These are phyloP conservation scores for Progne subis DNA, from an alignment of 2,113 vertebrate species.

Conservation along the genomic window DNA sequence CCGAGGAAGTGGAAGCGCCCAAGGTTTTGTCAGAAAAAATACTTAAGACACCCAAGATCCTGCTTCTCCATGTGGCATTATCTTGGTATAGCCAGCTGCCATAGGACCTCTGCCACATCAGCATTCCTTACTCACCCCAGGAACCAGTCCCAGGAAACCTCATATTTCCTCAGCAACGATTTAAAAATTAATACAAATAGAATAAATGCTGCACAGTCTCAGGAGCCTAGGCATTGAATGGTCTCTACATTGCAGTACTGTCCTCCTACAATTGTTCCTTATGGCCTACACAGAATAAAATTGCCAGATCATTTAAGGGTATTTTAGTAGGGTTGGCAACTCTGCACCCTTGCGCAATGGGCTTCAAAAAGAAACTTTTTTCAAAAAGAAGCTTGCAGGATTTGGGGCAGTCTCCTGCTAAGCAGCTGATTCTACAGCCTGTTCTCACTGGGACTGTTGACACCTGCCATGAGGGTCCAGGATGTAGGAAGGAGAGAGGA, in stretches of 20 bases:
- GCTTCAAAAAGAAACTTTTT: not conserved
- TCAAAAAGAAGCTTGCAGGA: not conserved
- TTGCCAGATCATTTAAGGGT: not conserved
- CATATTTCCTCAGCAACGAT: not conserved
- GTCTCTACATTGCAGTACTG: not conserved
- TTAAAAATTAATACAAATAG: not conserved
- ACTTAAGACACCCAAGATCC: not conserved
- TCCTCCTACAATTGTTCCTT: not conserved
- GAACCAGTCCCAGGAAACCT: not conserved
- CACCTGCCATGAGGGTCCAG: not conserved
- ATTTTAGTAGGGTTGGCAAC: not conserved
- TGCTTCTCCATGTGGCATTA: not conserved
- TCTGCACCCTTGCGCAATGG: not conserved
- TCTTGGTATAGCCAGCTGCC: not conserved
- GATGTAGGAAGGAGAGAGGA: not conserved
- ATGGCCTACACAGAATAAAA: not conserved
- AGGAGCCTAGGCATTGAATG: not conserved
- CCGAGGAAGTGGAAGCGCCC: not conserved
- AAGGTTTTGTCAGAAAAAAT: not conserved
- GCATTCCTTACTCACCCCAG: not conserved
- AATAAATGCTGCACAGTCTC: not conserved
- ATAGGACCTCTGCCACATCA: not conserved
- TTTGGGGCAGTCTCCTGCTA: not conserved
- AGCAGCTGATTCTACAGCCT: not conserved
- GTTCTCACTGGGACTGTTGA: not conserved